These are phyloP conservation scores for Buceros bicornis DNA, from an alignment of 2,797 vertebrate species.

Conservation along the genomic window DNA sequence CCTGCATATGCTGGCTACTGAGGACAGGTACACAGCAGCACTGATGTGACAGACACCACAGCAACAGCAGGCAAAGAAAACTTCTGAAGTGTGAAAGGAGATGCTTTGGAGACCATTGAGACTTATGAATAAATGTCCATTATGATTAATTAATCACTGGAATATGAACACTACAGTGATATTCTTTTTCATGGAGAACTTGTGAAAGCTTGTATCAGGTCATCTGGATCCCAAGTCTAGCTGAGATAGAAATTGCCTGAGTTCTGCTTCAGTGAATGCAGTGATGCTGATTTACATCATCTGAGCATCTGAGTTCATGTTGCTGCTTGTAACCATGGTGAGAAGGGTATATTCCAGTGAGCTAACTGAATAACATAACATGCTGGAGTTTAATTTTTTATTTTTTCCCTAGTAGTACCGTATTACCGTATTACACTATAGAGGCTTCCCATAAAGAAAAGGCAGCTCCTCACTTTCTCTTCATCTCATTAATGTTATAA, in stretches of 20 bases:
- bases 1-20: accelerated
- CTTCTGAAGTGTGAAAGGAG: neutral
- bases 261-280: neutral
- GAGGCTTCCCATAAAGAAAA: neutral
- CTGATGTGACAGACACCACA: neutral
- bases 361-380: neutral
- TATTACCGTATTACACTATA: neutral
- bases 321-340: neutral
- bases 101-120: neutral
- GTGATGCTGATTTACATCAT: neutral
- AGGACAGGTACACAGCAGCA: neutral
- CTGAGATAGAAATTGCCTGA: neutral
- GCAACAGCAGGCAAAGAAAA: neutral
- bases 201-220: neutral
- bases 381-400: neutral
- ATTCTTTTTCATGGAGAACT: neutral
- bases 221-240: neutral
- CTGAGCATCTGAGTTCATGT: neutral
- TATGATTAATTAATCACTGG: neutral
- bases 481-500: neutral
- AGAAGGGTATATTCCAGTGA: neutral
- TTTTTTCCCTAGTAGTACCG: neutral
- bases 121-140: neutral
- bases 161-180: neutral
- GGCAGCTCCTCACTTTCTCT: neutral